A percentile compares a stretch with the other conserved stretches of the same genome.
Evolutionary conservation across 2,113 vertebrate species (phyloP).

Genomic region (Sitta europaea): DNA sequence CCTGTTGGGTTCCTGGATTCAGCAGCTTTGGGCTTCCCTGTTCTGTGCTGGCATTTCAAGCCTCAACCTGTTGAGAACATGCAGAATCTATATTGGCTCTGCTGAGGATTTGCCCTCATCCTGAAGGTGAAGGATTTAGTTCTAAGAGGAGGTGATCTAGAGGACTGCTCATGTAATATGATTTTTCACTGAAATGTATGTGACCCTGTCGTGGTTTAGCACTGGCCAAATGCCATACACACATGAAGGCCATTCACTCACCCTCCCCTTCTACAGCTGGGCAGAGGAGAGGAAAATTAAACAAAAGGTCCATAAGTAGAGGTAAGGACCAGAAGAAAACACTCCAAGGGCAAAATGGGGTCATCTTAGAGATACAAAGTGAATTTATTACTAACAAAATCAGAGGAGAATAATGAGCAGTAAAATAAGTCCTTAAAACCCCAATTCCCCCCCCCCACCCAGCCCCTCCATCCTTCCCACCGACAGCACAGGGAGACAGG

Average conservation of each 20-base stretch:
- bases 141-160: background rate
- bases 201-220: background rate
- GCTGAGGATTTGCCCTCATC: background rate
- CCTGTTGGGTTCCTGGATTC: rapidly evolving
- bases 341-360: background rate
- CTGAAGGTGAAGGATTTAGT: background rate
- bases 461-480: background rate
- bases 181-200: background rate
- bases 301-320: background rate
- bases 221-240: rapidly evolving
- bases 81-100: background rate
- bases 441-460: too few relatives aligned
- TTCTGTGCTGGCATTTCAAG: background rate
- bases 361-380: background rate
- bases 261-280: background rate
- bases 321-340: background rate
- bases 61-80: background rate
- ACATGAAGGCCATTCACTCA: rapidly evolving
- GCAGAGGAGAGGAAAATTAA: background rate
- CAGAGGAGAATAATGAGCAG: background rate
- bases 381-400: background rate
- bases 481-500: rapidly evolving
- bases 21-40: background rate
- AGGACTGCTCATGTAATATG: rapidly evolving
- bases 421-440: background rate